Percentiles rank a stretch among this genome's conserved stretches.
Evolutionary conservation across 2,113 vertebrate species (phyloP).

Genomic region (Bagarius yarrelli): DNA sequence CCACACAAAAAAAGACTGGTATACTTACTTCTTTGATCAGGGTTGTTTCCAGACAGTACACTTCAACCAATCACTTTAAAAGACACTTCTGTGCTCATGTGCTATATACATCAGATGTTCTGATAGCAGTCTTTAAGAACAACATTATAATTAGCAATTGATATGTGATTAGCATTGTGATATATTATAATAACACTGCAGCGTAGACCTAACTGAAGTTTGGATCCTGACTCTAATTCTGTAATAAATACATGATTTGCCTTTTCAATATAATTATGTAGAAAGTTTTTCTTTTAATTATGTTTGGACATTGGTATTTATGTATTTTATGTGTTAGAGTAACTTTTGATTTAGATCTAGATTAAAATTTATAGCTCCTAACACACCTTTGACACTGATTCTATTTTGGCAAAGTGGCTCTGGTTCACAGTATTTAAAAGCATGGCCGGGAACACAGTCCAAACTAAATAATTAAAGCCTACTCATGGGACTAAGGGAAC

Average conservation of each 20-base stretch:
- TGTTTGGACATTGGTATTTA: neutral
- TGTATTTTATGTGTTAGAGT: neutral
- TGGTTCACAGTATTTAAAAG: slow-evolving; percentile 18
- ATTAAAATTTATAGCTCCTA: slow-evolving; percentile 8
- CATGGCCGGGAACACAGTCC: neutral
- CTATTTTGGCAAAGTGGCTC: slow-evolving; percentile 10
- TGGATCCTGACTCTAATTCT: neutral
- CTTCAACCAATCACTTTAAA: no score
- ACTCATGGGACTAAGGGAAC: slow-evolving; percentile 4
- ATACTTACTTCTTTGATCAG: no score
- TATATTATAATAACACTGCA: neutral
- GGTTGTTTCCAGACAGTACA: no score
- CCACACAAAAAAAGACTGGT: no score
- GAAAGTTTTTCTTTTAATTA: neutral
- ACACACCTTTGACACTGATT: slow-evolving; percentile 1
- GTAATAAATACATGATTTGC: neutral
- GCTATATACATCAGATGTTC: no score
- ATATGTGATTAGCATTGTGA: neutral
- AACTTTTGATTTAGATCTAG: neutral
- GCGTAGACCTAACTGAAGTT: neutral
- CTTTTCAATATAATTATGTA: neutral
- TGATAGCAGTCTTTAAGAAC: no score
- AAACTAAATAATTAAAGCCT: slow-evolving; percentile 13
- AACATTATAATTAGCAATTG: no score
- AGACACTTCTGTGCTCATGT: no score